Evolutionary conservation across 2,888 invertebrate genomes (phyloP), one percentile per base, ranked within the genome.

Genomic region (Drosophila anceps): DNA sequence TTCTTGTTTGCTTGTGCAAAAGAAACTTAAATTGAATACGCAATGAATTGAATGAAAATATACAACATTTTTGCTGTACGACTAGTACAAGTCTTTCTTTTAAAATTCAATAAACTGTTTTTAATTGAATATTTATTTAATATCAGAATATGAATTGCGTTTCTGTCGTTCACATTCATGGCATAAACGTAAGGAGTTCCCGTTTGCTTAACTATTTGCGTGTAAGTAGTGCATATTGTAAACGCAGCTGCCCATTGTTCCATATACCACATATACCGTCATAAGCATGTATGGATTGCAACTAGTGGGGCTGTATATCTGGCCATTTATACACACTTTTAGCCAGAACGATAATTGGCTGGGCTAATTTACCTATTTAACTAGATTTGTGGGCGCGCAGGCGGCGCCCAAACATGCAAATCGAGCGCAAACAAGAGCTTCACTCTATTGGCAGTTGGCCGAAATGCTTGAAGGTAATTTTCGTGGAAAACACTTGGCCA

Each of bases 351-450:
- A 86, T 85, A 90, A 85, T 85, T 89, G 84, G 69, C 37, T 55
- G 20, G 65, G 64, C 84, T 88, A 88, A 90, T 90, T 90, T 84
- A 75, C 70, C 84, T 72, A 81, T 81, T 90, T 83, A 86, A 75
- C 89, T 70, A 65, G 84, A 88, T 90, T 83, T 86, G 87, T 60
- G 12, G 39, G 54, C 39, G 39, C 41, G 29, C 20, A 27, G 41
- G 37, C 44, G 31, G 15, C 35, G n/a, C 39, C 29, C 13, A 44
- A 65, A 65, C 89, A 84, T 90, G 90, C 84, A 88, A 85, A 79
- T 76, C 54, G 61, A 55, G 39, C 27, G 48, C 50, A 48, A 81
- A 73, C 73, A 59, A 71, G 62, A 64, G 46, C 68, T 43, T 46
- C 62, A 64, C 63, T 62, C 48, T 62, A 60, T 86, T 83, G 83